Evolutionary conservation across 2,113 vertebrate genomes (phyloP).

Genomic region (Ophthalmolycus amberensis): DNA sequence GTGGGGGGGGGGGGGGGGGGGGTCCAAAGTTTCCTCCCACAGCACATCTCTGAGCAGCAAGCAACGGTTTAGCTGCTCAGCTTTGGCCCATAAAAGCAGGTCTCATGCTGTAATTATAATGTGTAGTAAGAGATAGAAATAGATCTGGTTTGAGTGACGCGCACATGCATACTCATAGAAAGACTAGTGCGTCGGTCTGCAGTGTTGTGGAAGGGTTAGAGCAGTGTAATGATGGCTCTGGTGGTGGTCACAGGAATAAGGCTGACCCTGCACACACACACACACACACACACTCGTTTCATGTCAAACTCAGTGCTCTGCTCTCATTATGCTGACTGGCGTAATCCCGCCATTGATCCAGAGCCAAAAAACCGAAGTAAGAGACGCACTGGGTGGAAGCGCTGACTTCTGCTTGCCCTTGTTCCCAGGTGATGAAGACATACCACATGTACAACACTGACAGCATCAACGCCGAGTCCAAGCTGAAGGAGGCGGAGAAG

Average conservation of each 20-base stretch:
- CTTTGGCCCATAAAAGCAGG: slow-evolving; percentile 58
- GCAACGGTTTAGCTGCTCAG: slow-evolving; percentile 17
- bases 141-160: slow-evolving; percentile 69
- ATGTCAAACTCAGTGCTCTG: slow-evolving; percentile 12
- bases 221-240: slow-evolving; percentile 55
- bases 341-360: background rate
- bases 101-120: slow-evolving; percentile 73
- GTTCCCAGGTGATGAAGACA: slow-evolving; percentile 96
- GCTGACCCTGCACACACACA: slow-evolving; percentile 69
- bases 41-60: slow-evolving; percentile 13
- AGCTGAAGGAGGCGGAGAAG: slow-evolving; percentile 98
- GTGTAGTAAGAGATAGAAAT: slow-evolving; percentile 68
- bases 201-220: slow-evolving; percentile 31
- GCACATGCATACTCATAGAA: slow-evolving; percentile 40
- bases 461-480: slow-evolving; percentile 98
- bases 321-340: background rate
- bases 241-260: slow-evolving; percentile 61
- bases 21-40: slow-evolving; percentile 44
- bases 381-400: background rate
- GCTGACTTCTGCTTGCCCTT: background rate
- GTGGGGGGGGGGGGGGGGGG: background rate
- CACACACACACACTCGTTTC: slow-evolving; percentile 29
- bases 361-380: slow-evolving; percentile 11
- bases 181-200: slow-evolving; percentile 31
- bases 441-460: slow-evolving; percentile 99